A percentile compares a stretch with the other conserved stretches of the same genome.
These are phyloP conservation scores for Brachionus paranguensis DNA, from an alignment of 1,140 invertebrate genomes.

Conservation along the genomic window DNA sequence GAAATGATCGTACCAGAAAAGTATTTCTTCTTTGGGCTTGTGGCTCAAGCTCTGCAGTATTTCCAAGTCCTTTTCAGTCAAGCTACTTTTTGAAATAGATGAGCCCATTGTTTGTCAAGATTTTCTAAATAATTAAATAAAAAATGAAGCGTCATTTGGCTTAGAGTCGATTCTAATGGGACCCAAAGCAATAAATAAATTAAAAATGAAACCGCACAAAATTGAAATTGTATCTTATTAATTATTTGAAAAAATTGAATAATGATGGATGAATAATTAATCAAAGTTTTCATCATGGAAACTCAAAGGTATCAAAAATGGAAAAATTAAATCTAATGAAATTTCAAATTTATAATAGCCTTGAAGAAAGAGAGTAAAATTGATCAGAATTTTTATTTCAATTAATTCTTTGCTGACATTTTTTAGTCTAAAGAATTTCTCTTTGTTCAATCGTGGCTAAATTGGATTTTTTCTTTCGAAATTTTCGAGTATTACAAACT, in stretches of 20 bases:
- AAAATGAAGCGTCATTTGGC: background rate
- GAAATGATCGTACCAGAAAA: slow-evolving; percentile 33
- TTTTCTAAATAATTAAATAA: background rate
- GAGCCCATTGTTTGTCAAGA: background rate
- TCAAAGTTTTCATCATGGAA: background rate
- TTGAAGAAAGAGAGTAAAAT: too few relatives aligned
- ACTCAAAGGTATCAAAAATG: background rate
- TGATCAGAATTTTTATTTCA: background rate
- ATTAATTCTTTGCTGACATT: background rate
- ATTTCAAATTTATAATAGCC: background rate
- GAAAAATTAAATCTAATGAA: background rate
- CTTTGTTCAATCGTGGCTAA: background rate
- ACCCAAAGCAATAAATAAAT: background rate
- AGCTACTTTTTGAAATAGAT: slow-evolving; percentile 10
- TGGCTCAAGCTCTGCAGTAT: slow-evolving; percentile 13
- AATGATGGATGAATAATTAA: background rate
- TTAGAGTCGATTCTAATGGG: background rate
- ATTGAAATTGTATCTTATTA: background rate
- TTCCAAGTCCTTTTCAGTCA: slow-evolving; percentile 32
- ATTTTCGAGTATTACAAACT: background rate
- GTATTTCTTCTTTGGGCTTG: slow-evolving; percentile 28
- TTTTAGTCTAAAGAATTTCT: background rate
- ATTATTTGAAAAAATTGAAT: background rate
- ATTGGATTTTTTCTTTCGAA: background rate
- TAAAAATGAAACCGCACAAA: background rate